Conservation (phyloP, 2,888 invertebrate genomes). For the Apamea sordens region DNA sequence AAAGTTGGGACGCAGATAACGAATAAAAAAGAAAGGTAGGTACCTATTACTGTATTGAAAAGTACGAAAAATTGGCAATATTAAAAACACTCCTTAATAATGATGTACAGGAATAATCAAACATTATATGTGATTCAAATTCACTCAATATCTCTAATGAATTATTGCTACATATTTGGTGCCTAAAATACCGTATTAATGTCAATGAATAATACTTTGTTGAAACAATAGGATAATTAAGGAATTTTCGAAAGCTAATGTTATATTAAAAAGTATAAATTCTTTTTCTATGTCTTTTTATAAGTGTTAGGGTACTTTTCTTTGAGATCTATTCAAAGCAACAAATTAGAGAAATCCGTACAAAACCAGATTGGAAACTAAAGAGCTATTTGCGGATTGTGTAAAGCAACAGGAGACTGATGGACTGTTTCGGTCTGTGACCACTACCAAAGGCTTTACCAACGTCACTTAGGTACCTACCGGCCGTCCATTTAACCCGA, state of each 20-base stretch:
- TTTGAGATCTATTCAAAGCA: conserved; percentile 4
- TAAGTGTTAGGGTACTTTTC: not conserved
- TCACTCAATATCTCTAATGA: not conserved
- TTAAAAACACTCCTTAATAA: not conserved
- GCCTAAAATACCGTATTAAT: not conserved
- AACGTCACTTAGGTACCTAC: conserved; percentile 63
- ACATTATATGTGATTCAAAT: conserved; percentile 1
- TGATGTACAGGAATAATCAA: not conserved
- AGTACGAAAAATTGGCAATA: not conserved
- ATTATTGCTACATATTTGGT: conserved; percentile 14
- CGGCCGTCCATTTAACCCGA: conserved; percentile 62
- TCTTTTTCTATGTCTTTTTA: not conserved
- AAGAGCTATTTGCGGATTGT: conserved; percentile 66
- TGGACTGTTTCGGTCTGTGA: conserved; percentile 60
- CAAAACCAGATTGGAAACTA: conserved; percentile 54
- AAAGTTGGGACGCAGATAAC: conserved; percentile 24
- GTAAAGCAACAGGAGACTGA: conserved; percentile 66
- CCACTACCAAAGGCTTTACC: conserved; percentile 63
- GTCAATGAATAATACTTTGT: conserved; percentile 7
- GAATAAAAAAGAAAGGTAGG: not conserved
- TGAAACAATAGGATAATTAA: conserved; percentile 11
- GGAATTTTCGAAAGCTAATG: not conserved
- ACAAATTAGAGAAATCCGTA: conserved; percentile 51
- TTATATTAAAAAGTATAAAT: not conserved
- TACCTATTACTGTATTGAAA: not conserved